A percentile compares a stretch with the other conserved stretches of the same genome.
These are phyloP conservation scores for Riptortus pedestris DNA, from an alignment of 1,140 invertebrate genomes.

Conservation along the genomic window DNA sequence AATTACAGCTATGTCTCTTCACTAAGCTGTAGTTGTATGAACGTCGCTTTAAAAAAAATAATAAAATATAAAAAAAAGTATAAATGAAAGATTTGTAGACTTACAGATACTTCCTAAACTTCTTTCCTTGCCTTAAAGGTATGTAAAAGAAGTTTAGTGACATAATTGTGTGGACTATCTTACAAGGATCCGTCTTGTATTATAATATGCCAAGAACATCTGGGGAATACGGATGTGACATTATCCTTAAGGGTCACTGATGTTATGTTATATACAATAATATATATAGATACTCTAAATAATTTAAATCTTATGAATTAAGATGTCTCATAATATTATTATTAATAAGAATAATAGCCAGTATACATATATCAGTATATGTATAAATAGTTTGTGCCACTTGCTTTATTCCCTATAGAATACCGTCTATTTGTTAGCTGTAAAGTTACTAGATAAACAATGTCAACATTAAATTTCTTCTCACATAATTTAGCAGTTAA, in stretches of 20 bases:
- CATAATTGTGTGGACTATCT: not conserved
- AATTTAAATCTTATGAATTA: conserved; percentile 26
- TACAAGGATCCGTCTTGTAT: not conserved
- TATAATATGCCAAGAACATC: not conserved
- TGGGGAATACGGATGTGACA: conserved; percentile 8
- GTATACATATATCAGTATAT: conserved; percentile 18
- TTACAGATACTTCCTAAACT: not conserved
- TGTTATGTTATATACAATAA: conserved; percentile 17
- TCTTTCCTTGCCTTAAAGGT: not conserved
- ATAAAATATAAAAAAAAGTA: too few species aligned
- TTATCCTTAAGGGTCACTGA: not conserved
- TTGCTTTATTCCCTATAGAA: conserved; percentile 26
- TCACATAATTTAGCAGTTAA: conserved; percentile 11
- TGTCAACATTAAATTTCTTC: conserved; percentile 13
- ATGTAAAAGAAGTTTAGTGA: conserved; percentile 4
- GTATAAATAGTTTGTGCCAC: conserved; percentile 24
- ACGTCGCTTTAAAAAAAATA: too few species aligned
- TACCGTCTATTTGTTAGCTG: conserved; percentile 20
- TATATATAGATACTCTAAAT: conserved; percentile 21
- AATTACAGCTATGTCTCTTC: not conserved
- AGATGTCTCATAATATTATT: conserved; percentile 25
- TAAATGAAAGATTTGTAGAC: too few species aligned
- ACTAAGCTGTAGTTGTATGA: not conserved
- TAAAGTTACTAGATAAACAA: conserved; percentile 13
- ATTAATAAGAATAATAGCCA: conserved; percentile 19